Percentiles rank a stretch among this genome's conserved stretches.
Evolutionary conservation across 2,888 invertebrate species (phyloP).

Genomic region (Xestia ashworthii): DNA sequence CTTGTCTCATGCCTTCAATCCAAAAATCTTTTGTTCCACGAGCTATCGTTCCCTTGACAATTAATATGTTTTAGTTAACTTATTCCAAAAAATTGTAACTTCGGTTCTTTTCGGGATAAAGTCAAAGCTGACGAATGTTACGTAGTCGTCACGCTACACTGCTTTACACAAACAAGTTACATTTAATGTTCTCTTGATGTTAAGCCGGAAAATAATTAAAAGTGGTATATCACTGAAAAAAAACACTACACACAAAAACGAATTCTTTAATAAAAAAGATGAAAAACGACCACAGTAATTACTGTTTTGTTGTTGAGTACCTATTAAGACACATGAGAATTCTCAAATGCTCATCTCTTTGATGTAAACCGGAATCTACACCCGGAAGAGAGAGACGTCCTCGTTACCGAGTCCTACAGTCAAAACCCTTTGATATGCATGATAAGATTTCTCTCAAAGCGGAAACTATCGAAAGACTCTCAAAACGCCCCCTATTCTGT

Average conservation of each 20-base stretch:
- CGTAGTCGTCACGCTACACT: too few relatives aligned
- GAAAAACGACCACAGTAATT: neutral
- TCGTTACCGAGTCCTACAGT: neutral
- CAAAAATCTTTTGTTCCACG: too few relatives aligned
- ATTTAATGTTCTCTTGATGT: too few relatives aligned
- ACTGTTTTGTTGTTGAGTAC: neutral
- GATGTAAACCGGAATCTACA: neutral
- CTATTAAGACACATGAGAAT: neutral
- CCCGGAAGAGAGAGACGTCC: constrained; percentile 1
- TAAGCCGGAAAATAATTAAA: neutral
- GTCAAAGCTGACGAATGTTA: too few relatives aligned
- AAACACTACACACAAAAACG: neutral
- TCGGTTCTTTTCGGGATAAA: too few relatives aligned
- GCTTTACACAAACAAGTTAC: too few relatives aligned
- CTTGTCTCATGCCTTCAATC: too few relatives aligned
- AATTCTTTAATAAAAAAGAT: neutral
- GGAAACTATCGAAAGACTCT: neutral
- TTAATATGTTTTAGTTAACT: too few relatives aligned
- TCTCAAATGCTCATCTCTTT: constrained; percentile 13
- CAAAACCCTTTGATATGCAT: constrained; percentile 5
- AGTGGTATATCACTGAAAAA: neutral
- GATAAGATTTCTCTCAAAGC: constrained; percentile 1
- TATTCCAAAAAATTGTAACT: too few relatives aligned
- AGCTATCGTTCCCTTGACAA: too few relatives aligned
- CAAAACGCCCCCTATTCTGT: neutral